Percentiles rank a stretch among this genome's conserved stretches.
Conservation (phyloP, 2,888 invertebrate genomes). For the Cerastis rubricosa region DNA sequence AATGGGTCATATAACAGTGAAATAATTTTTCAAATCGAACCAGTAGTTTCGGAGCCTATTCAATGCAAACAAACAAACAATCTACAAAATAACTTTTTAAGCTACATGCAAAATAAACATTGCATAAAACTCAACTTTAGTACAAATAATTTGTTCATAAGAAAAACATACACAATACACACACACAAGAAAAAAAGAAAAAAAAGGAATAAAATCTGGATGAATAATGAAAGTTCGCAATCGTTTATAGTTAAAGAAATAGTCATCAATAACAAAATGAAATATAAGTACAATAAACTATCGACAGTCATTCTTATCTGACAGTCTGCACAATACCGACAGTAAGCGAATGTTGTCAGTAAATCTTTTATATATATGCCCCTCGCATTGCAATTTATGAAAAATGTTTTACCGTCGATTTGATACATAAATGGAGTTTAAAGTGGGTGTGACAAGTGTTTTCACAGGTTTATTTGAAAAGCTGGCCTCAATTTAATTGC, state of each 20-base stretch:
- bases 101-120: not conserved
- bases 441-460: not conserved
- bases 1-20: too few relatives aligned
- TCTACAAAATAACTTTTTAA: too few relatives aligned
- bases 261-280: not conserved
- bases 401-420: slow-evolving; percentile 21
- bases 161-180: too few relatives aligned
- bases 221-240: slow-evolving; percentile 4
- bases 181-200: too few relatives aligned
- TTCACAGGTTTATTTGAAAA: not conserved
- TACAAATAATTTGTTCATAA: too few relatives aligned
- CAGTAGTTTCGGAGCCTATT: too few relatives aligned
- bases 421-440: not conserved
- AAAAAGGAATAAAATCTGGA: not conserved
- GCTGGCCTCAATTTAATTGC: not conserved
- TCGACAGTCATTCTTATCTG: slow-evolving; percentile 32
- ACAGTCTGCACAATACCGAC: not conserved
- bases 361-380: slow-evolving; percentile 21
- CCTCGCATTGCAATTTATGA: slow-evolving; percentile 30
- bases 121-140: not conserved
- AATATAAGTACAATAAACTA: slow-evolving; percentile 25
- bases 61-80: too few relatives aligned
- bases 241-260: slow-evolving; percentile 1
- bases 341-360: slow-evolving; percentile 19
- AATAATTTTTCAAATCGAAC: too few relatives aligned